Base-by-base conservation (phyloP, 1,140 invertebrate species). In the Pseudomyrmex dendroicus region DNA sequence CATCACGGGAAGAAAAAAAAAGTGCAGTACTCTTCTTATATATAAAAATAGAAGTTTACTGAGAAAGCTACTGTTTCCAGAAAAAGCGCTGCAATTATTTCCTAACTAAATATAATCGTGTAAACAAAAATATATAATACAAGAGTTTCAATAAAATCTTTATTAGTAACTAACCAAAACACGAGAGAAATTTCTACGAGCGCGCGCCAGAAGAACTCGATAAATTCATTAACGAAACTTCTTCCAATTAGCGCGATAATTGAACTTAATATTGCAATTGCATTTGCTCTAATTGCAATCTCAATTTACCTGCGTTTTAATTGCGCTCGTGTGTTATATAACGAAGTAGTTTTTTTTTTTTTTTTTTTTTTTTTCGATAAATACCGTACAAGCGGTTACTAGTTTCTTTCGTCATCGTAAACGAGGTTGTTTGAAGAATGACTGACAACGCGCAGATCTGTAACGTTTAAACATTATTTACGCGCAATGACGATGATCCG, bases 391-490 rank as follows among this genome's bases (percentile, higher is more conserved):
- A 20, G 44, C 35, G 22, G 2, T 25, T 25, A 25, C 2, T 25
- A 25, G 12, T 61, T 50, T 2, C 12, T 80, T 80, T 72, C 22
- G 59, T 61, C 44, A 15, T 59, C 22, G 5, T 13, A 12, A 70
- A 46, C 67, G 46, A 15, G 2, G 12, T 46, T 13, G 17, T 68
- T 50, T 7, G 35, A 46, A 25, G 20, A 15, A 57, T 78, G 44
- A 78, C 20, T 72, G 66, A 80, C 64, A 80, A 7, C 35, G 5
- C 35, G 35, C 35, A 35, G 35, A 35, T 35, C 1, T 17, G 44
- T 4, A 66, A 80, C 59, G 17, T 50, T 44, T 80, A 61, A 80
- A 80, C 46, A 70, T 61, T 80, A 80, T 80, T 80, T 70, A 80
- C 54, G 50, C 50, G 46, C 12, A 17, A 70, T 1, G 66, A 59